These are phyloP conservation scores for Bombus turneri DNA, from an alignment of 1,140 invertebrate genomes.

Conservation along the genomic window DNA sequence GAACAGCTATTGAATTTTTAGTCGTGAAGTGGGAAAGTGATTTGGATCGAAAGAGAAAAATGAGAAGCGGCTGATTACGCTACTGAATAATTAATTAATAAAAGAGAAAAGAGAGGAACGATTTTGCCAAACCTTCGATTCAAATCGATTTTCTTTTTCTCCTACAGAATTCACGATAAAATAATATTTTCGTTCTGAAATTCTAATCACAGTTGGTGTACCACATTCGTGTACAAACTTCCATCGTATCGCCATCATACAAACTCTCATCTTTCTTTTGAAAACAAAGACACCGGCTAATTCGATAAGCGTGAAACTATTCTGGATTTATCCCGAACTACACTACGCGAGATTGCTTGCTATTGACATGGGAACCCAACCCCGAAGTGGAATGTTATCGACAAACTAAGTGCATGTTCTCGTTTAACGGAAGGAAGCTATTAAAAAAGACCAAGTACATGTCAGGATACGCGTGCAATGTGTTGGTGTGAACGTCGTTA, in stretches of 20 bases:
- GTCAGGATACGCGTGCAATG: conserved; percentile 4
- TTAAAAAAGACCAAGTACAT: conserved; percentile 1
- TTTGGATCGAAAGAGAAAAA: no score
- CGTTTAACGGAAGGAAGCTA: conserved; percentile 9
- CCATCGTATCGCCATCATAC: background rate
- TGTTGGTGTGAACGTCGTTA: background rate
- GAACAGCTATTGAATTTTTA: no score
- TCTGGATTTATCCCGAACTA: conserved; percentile 14
- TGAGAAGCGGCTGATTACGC: no score
- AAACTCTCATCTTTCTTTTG: background rate
- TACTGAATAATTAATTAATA: no score
- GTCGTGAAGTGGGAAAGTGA: no score
- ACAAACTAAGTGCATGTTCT: conserved; percentile 39
- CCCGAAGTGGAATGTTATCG: conserved; percentile 31
- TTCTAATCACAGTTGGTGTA: background rate
- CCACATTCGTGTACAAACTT: background rate
- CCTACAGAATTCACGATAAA: background rate
- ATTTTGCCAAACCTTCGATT: no score
- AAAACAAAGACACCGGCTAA: background rate
- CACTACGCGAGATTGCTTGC: background rate
- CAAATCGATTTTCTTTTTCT: background rate
- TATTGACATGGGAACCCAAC: conserved; percentile 14
- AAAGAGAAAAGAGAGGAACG: no score
- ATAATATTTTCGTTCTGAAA: background rate
- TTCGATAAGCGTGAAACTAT: conserved; percentile 5